Evolutionary conservation across 2,113 vertebrate species (phyloP).

Genomic region (Ammospiza nelsoni): DNA sequence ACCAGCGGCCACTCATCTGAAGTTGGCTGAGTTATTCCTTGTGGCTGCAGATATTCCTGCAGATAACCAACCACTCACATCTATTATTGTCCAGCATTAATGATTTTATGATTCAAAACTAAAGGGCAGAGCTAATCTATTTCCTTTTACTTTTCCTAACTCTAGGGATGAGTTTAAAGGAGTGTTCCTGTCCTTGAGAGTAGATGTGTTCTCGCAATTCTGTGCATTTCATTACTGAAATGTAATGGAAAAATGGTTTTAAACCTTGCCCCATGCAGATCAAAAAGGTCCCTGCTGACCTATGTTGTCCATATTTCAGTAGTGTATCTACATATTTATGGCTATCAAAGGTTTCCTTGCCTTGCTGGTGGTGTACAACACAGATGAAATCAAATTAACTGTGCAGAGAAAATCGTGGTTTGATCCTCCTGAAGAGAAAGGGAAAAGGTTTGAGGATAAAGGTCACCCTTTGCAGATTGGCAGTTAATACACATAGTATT

Average conservation of each 20-base stretch:
- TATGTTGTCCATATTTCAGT: not conserved
- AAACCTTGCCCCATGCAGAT: not conserved
- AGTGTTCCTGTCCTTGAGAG: not conserved
- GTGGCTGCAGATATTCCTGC: not conserved
- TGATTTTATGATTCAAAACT: not conserved
- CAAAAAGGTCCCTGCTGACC: not conserved
- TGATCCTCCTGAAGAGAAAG: not conserved
- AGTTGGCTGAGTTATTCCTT: not conserved
- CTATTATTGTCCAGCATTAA: not conserved
- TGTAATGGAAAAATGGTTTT: too few species aligned
- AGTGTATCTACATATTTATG: too few species aligned
- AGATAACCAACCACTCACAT: not conserved
- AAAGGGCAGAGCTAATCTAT: not conserved
- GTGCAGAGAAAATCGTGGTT: not conserved
- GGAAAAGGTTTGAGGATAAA: not conserved
- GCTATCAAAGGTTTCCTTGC: not conserved
- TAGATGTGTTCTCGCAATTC: not conserved
- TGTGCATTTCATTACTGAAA: too few species aligned
- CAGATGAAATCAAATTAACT: not conserved
- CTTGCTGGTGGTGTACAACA: not conserved
- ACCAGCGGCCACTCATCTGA: slow-evolving; percentile 66
- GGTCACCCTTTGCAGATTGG: not conserved
- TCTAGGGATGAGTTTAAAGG: not conserved
- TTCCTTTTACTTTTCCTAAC: not conserved
- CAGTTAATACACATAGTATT: not conserved